phyloP scores from a whole-genome alignment of 37 sponge, comb jelly and placozoan species.

The Halisarca cf. caerulea region DNA sequence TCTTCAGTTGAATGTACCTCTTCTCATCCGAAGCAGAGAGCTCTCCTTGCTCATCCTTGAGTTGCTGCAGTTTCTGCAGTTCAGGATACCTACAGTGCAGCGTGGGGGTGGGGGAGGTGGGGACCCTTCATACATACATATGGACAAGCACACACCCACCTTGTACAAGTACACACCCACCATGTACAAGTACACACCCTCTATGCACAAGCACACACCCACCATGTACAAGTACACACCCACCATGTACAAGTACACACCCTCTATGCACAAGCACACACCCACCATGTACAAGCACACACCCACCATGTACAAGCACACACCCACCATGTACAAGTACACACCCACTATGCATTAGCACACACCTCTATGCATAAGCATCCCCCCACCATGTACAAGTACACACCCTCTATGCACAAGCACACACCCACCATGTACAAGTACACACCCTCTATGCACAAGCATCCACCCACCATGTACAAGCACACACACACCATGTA shows the following conservation, averaged over 20 bases:
- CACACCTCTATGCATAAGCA: neutral
- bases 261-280: too few species aligned
- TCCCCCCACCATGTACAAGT: slow-evolving; percentile 59
- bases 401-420: neutral
- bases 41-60: slow-evolving; percentile 93
- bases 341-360: neutral
- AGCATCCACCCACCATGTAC: slow-evolving; percentile 10
- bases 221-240: too few species aligned
- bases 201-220: too few species aligned
- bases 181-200: too few species aligned
- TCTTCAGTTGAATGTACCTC: slow-evolving; percentile 79
- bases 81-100: slow-evolving; percentile 82
- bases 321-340: neutral
- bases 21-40: slow-evolving; percentile 92
- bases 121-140: too few species aligned
- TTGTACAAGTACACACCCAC: neutral
- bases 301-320: neutral
- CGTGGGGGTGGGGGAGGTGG: too few species aligned
- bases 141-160: slow-evolving; percentile 13
- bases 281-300: neutral
- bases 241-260: too few species aligned
- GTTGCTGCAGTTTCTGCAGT: slow-evolving; percentile 88
- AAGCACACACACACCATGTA: too few species aligned
- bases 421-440: neutral
- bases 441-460: neutral